Base-by-base conservation (phyloP, 2,113 vertebrate genomes). In the Triplophysa siluroides region DNA sequence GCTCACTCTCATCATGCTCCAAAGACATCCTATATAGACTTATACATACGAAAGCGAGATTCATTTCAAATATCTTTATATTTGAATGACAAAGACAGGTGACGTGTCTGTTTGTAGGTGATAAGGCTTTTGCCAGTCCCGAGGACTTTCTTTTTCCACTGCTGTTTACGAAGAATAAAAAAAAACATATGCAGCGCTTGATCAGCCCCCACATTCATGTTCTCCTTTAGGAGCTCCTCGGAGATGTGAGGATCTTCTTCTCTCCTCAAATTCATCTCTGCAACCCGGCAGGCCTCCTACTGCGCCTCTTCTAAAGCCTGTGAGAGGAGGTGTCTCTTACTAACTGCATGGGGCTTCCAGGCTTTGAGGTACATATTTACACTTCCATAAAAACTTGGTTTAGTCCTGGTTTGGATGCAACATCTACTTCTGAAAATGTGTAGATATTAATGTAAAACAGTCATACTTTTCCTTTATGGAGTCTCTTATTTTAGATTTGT, bases 61-160 rank as follows among this genome's bases (percentile, higher is more conserved):
- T 63, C 23, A 26, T 75, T 75, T 75, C 13, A 75, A 73, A 60
- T 41, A 50, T 79, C 18, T 47, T 58, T 60, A 88, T 83, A 52
- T 79, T 87, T 88, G 91, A 93, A 88, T 71, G 80, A 85, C 87
- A 85, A 83, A 73, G 91, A 89, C 91, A 93, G 92, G 90, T 92
- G 90, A 90, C 58, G 19, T 83, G 83, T 73, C 88, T 83, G 87
- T 83, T 83, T 68, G 56, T 67, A 43, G 86, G 78, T 54, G 90
- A 92, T 92, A 91, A 92, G 86, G 83, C 81, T 83, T 73, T 76
- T 50, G 23, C 83, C 79, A 83, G 62, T 86, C 80, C 87, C 81
- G 85, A 81, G 69, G 80, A 76, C 67, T 58, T 52, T 67, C 80
- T 64, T 66, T 21, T 82, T 86, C 78, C 64, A 47, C 56, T 45